phyloP scores from a whole-genome alignment of 2,113 vertebrate species.

The Danionella cerebrum region DNA sequence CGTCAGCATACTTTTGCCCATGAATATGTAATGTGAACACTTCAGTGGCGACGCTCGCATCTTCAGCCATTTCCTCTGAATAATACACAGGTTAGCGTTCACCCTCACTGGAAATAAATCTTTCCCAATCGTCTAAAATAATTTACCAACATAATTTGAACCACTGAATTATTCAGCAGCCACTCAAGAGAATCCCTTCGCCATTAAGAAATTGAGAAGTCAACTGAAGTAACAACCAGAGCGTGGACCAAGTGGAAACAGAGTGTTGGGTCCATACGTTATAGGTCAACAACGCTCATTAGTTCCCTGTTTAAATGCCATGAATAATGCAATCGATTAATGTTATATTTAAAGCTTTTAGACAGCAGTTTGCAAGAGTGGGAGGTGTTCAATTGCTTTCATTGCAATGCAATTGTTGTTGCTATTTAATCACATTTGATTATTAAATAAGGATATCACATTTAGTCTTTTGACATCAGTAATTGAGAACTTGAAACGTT shows the following conservation, averaged over 20 bases:
- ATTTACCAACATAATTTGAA: slow-evolving; percentile 67
- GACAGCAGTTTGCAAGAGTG: neutral
- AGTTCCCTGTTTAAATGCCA: slow-evolving; percentile 9
- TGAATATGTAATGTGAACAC: slow-evolving; percentile 69
- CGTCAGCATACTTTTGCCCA: slow-evolving; percentile 56
- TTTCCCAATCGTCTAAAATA: slow-evolving; percentile 65
- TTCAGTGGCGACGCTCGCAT: slow-evolving; percentile 60
- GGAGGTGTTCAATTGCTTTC: neutral
- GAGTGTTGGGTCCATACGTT: neutral
- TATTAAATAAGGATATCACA: too few species aligned
- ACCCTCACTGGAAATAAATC: slow-evolving; percentile 61
- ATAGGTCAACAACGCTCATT: slow-evolving; percentile 23
- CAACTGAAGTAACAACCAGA: slow-evolving; percentile 36
- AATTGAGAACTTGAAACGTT: too few species aligned
- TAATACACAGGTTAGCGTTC: slow-evolving; percentile 71
- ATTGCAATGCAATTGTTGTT: neutral
- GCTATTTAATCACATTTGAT: neutral
- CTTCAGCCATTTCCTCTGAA: slow-evolving; percentile 66
- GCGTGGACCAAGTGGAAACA: neutral
- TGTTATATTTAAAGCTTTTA: slow-evolving; percentile 13
- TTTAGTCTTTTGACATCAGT: too few species aligned
- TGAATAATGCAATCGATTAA: slow-evolving; percentile 11
- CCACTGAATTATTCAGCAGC: slow-evolving; percentile 64
- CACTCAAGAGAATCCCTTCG: slow-evolving; percentile 55
- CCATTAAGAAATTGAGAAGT: slow-evolving; percentile 43